Conservation (phyloP, 2,888 invertebrate genomes). For the Acleris literana region DNA sequence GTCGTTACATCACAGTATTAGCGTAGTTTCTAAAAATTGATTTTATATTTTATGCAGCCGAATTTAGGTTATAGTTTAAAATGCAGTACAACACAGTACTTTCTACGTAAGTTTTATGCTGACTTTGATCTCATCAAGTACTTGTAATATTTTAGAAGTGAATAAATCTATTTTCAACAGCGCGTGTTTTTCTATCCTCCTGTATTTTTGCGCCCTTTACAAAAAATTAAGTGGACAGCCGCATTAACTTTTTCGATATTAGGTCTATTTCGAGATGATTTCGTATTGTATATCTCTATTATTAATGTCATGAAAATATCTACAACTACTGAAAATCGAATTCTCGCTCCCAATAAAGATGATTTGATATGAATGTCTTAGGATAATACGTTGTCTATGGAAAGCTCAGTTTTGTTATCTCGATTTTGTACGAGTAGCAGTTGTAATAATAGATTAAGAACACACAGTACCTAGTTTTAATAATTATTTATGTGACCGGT, state of each 20-base stretch:
- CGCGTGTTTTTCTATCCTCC: not conserved
- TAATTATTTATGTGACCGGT: no score
- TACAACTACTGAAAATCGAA: no score
- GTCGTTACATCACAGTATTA: no score
- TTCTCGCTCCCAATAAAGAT: no score
- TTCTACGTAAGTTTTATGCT: conserved; percentile 6
- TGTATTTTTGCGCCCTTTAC: not conserved
- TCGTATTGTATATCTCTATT: no score
- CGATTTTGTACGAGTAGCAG: no score
- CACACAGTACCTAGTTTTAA: no score
- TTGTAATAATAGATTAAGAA: no score
- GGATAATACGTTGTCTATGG: no score
- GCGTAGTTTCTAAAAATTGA: not conserved
- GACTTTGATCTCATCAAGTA: conserved; percentile 23
- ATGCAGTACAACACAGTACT: not conserved
- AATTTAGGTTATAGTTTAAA: not conserved
- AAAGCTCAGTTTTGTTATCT: no score
- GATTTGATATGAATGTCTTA: no score
- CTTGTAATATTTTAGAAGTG: conserved; percentile 8
- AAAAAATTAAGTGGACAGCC: not conserved
- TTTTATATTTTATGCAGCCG: not conserved
- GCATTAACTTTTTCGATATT: not conserved
- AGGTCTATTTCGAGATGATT: not conserved
- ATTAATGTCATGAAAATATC: no score
- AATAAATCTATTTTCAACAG: conserved; percentile 24